Percentiles rank a stretch among this genome's conserved stretches.
Evolutionary conservation across 2,113 vertebrate species (phyloP).

Genomic region (Terrapene triunguis): DNA sequence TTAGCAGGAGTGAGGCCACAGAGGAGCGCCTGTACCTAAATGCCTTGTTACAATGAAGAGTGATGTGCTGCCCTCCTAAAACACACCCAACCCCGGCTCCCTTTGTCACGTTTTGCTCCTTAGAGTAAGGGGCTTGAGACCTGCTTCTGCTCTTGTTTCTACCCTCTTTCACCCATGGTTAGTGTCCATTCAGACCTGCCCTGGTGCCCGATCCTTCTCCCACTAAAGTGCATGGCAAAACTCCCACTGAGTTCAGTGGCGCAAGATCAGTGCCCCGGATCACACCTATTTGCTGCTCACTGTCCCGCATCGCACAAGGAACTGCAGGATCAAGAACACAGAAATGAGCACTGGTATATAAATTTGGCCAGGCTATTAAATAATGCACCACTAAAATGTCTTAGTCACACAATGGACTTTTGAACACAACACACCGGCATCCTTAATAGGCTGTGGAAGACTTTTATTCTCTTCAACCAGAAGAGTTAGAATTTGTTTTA

Average conservation of each 20-base stretch:
- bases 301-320: neutral
- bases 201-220: neutral
- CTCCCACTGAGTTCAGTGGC: accelerated
- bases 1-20: neutral
- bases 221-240: neutral
- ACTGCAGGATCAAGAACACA: neutral
- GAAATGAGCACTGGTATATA: neutral
- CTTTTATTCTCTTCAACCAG: neutral
- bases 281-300: neutral
- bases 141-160: neutral
- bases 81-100: neutral
- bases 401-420: neutral
- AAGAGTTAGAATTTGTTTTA: neutral
- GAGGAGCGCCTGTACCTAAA: neutral
- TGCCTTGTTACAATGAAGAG: neutral
- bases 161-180: neutral
- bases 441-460: neutral
- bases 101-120: neutral
- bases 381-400: neutral
- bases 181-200: neutral
- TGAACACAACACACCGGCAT: constrained; percentile 10
- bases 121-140: neutral
- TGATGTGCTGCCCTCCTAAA: neutral
- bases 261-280: neutral
- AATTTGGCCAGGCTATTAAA: neutral